Conservation (phyloP, 2,797 vertebrate species). For the Fringilla coelebs region DNA sequence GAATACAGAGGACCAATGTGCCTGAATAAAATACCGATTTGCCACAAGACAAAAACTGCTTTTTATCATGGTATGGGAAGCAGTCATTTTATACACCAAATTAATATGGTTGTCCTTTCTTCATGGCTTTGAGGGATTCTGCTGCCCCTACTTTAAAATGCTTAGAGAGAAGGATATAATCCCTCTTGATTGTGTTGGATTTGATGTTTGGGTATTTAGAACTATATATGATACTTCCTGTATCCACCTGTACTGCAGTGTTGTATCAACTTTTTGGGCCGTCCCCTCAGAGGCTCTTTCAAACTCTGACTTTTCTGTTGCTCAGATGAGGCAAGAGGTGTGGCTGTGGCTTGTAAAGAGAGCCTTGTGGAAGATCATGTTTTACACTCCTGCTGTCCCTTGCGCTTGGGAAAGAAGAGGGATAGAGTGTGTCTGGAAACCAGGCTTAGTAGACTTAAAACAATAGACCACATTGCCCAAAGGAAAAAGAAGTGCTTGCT, state of each 20-base stretch:
- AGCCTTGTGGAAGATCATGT: background rate
- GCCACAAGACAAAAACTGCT: background rate
- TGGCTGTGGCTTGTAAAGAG: background rate
- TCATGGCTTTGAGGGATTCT: background rate
- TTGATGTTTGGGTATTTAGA: background rate
- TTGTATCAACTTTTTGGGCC: background rate
- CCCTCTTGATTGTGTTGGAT: background rate
- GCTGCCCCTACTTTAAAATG: background rate
- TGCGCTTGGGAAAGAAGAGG: background rate
- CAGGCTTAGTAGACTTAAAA: background rate
- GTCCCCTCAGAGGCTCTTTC: background rate
- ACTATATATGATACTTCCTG: background rate
- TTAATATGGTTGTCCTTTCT: background rate
- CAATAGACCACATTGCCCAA: background rate
- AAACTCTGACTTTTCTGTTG: background rate
- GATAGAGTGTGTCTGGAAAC: background rate
- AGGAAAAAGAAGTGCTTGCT: background rate
- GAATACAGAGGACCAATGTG: background rate
- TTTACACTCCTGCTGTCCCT: fast-evolving
- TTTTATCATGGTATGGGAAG: background rate
- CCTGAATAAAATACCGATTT: background rate
- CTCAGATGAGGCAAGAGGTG: background rate
- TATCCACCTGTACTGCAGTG: too few relatives aligned
- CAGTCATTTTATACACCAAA: background rate
- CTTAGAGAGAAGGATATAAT: background rate